A percentile compares a stretch with the other conserved stretches of the same genome.
Evolutionary conservation across 2,888 invertebrate species (phyloP).

Genomic region (Drosophila mettleri): DNA sequence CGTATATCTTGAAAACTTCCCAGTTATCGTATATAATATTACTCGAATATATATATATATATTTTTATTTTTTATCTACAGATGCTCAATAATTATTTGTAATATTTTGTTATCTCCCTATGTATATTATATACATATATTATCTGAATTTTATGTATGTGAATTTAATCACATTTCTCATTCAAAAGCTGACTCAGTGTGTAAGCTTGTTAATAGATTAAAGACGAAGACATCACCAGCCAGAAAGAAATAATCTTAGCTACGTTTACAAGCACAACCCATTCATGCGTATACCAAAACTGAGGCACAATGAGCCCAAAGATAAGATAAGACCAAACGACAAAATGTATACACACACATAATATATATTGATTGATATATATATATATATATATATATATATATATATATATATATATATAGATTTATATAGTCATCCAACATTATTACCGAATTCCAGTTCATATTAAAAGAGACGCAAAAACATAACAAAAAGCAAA

Average conservation of each 20-base stretch:
- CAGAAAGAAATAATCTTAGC: slow-evolving; percentile 39
- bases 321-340: slow-evolving; percentile 49
- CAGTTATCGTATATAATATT: too few relatives aligned
- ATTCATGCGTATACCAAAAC: slow-evolving; percentile 45
- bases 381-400: background rate
- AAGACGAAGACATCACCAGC: slow-evolving; percentile 43
- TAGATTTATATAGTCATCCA: slow-evolving; percentile 6
- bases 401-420: slow-evolving; percentile 1
- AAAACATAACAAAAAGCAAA: background rate
- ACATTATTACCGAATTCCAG: slow-evolving; percentile 23
- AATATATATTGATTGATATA: too few relatives aligned
- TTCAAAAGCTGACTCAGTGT: slow-evolving; percentile 34
- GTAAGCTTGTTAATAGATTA: slow-evolving; percentile 36
- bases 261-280: slow-evolving; percentile 52
- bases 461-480: slow-evolving; percentile 1
- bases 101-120: background rate
- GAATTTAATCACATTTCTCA: slow-evolving; percentile 10
- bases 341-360: background rate
- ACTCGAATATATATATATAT: too few relatives aligned
- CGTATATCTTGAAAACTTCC: too few relatives aligned
- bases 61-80: background rate
- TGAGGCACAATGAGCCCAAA: background rate
- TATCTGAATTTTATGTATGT: background rate
- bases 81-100: background rate
- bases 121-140: background rate